A percentile compares a stretch with the other conserved stretches of the same genome.
Evolutionary conservation across 2,888 invertebrate genomes (phyloP).

Genomic region (Drosophila macrothrix): DNA sequence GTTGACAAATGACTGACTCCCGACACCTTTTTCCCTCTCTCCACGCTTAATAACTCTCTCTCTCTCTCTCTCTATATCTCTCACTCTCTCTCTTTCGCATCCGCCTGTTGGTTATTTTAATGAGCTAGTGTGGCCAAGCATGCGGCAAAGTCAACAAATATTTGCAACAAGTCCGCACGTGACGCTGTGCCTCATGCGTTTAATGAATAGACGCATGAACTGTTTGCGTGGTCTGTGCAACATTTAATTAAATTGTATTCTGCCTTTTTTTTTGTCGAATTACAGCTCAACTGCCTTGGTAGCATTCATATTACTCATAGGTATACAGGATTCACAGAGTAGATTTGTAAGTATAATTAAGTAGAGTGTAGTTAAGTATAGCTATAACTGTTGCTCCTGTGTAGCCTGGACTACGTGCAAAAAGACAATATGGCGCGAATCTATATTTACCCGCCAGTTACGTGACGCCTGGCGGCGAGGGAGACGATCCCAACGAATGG

Average conservation of each 20-base stretch:
- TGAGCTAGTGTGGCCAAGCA: constrained; percentile 58
- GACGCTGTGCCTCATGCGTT: constrained; percentile 45
- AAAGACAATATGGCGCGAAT: constrained; percentile 91
- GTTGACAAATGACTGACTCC: constrained; percentile 54
- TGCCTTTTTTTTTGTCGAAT: constrained; percentile 71
- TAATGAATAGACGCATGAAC: constrained; percentile 49
- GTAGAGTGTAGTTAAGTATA: constrained; percentile 76
- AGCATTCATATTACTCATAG: constrained; percentile 86
- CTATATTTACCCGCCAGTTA: constrained; percentile 90
- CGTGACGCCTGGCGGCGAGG: constrained; percentile 89
- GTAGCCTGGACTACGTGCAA: constrained; percentile 90
- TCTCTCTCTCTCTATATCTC: neutral
- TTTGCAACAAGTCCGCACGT: constrained; percentile 78
- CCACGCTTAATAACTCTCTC: neutral
- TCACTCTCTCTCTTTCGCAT: neutral
- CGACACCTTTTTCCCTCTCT: constrained; percentile 4
- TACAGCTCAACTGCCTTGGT: constrained; percentile 88
- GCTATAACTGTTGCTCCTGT: neutral
- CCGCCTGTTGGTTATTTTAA: constrained; percentile 44
- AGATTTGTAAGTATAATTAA: constrained; percentile 87
- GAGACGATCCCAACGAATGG: constrained; percentile 89
- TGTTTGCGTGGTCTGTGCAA: constrained; percentile 20
- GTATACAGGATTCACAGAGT: constrained; percentile 86
- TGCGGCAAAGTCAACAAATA: constrained; percentile 70
- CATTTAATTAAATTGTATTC: constrained; percentile 41